Base-by-base conservation (phyloP, 2,888 invertebrate species). In the Xanthostigma xanthostigma region DNA sequence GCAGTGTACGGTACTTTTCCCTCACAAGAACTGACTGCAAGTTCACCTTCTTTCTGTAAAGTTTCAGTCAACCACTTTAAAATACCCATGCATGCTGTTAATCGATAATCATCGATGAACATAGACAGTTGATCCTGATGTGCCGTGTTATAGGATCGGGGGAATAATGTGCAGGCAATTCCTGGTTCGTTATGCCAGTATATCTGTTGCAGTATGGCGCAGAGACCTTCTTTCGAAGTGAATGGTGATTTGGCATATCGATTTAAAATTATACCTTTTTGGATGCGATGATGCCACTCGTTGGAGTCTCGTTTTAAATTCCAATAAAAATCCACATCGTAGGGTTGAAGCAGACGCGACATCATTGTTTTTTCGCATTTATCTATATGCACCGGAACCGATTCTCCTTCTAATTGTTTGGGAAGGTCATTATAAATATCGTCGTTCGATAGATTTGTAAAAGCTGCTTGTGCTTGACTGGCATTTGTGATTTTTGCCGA, bases 221-320 rank as follows among this genome's bases (percentile, higher is more conserved):
- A 86, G 36, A 91, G 66, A 3, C 90, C 90, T 64, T 92, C 92
- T 74, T 95, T 95, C 0, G 93, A 91, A 1, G 94, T 93, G 62
- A 94, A 94, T 46, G 84, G 76, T 1, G 91, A 89, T 58, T 87
- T 78, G 56, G 83, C 84, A 65, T 87, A 93, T 59, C 93, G 82
- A 64, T 81, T 82, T 59, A 85, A 79, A 48, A 84, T 71, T 63
- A 84, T 84, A 41, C 78, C 74, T 50, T 76, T 77, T 56, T 72
- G 73, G 12, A 80, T 67, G 46, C 71, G 64, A 49, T 69, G 67
- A 44, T 72, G 76, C 76, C 84, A 81, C 57, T 88, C 86, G 53
- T 80, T 78, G 66, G 81, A 84, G 55, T 92, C 91, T 50, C 86
- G 78, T 54, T 87, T 81, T 49, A 88, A 81, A 43, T 90, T 90